Base-by-base conservation (phyloP, 2,797 vertebrate species). In the Sebastes taczanowskii region DNA sequence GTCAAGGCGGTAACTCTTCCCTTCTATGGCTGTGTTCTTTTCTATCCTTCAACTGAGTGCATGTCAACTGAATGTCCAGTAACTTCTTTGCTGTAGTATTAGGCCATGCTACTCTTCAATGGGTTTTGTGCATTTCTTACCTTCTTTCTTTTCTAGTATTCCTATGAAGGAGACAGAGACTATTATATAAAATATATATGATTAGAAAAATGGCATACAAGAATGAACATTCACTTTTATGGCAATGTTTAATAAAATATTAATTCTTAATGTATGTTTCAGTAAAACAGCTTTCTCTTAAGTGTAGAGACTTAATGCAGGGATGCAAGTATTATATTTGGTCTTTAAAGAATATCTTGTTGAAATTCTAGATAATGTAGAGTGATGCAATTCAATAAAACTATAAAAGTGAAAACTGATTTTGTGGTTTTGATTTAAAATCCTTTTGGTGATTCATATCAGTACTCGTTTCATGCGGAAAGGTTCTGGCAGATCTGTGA, bases 341-440 rank as follows among this genome's bases (percentile, higher is more conserved):
- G 95, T 96, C 95, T 95, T 93, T 92, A 85, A 94, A 92, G 79
- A 91, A 91, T 92, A 96, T 94, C 93, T 92, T 95, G 95, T 96
- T 96, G 92, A 95, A 95, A 96, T 96, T 96, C 95, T 95, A 96
- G 95, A 94, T 87, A 77, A 96, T 96, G 95, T 97, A 96, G 94
- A 96, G 95, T 95, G 91, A 94, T 95, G 93, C 92, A 94, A 94
- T 92, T 94, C 89, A 95, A 95, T 96, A 96, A 96, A 96, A 93
- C 71, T 78, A 89, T 84, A 80, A 95, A 95, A 94, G 68, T 87
- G 34, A 78, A 82, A 82, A 52, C 1, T 58, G 25, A 49, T 27
- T 67, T 69, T 61, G 52, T 80, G 71, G 35, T 3, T 83, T 72
- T 85, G 22, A 71, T 84, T 52, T 79, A n/a, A 55, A 77, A 69